These are phyloP conservation scores for Corythoichthys intestinalis DNA, from an alignment of 2,113 vertebrate genomes.

Conservation along the genomic window DNA sequence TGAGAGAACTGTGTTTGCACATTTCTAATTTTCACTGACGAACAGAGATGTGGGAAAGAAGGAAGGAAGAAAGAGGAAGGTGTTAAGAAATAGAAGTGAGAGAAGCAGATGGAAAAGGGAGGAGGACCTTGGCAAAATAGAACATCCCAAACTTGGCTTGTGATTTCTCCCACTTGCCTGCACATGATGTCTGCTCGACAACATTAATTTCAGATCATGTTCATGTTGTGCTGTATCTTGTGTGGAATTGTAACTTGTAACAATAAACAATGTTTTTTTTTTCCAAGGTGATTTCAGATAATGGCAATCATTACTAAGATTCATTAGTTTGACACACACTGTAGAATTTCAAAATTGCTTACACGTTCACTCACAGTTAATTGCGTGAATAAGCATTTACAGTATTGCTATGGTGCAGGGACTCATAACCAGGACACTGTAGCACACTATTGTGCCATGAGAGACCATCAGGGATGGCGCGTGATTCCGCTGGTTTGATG, in stretches of 20 bases:
- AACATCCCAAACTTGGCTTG: slow-evolving; percentile 23
- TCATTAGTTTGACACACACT: slow-evolving; percentile 7
- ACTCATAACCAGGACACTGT: no score
- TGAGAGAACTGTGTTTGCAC: slow-evolving; percentile 59
- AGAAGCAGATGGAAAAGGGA: slow-evolving; percentile 52
- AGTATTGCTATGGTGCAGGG: not conserved
- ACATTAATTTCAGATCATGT: slow-evolving; percentile 38
- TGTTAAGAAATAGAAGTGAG: slow-evolving; percentile 52
- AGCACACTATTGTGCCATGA: no score
- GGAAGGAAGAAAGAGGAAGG: slow-evolving; percentile 51
- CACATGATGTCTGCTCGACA: slow-evolving; percentile 31
- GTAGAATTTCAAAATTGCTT: slow-evolving; percentile 52
- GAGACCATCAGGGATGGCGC: no score
- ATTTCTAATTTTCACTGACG: slow-evolving; percentile 54
- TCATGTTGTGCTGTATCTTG: slow-evolving; percentile 19
- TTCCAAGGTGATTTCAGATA: slow-evolving; percentile 18
- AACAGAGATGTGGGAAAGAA: slow-evolving; percentile 44
- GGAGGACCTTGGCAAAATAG: slow-evolving; percentile 26
- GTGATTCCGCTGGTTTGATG: no score
- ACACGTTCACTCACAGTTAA: not conserved
- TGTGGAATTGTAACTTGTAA: slow-evolving; percentile 8
- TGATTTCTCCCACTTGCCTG: slow-evolving; percentile 34
- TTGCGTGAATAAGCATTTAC: not conserved
- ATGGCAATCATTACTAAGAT: slow-evolving; percentile 33
- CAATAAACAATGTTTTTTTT: slow-evolving; percentile 10